Evolutionary conservation across 2,797 vertebrate genomes (phyloP).

Genomic region (Mallotus villosus): DNA sequence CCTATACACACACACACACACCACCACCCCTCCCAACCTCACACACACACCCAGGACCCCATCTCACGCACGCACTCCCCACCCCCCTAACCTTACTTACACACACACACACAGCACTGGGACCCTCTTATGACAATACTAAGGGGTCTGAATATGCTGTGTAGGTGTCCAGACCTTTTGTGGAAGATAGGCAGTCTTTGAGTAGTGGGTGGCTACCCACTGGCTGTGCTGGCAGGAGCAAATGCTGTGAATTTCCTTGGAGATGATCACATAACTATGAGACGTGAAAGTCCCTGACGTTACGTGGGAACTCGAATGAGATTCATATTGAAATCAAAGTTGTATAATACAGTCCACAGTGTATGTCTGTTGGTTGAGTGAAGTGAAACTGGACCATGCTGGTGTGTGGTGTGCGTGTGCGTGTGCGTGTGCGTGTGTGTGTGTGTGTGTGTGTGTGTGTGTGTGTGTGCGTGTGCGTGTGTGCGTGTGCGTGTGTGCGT

Average conservation of each 20-base stretch:
- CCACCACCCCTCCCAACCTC: background rate
- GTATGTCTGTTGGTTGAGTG: background rate
- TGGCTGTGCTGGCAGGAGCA: slow-evolving; percentile 18
- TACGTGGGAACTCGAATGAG: background rate
- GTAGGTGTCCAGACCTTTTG: slow-evolving; percentile 52
- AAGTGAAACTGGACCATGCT: background rate
- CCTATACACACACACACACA: slow-evolving; percentile 9
- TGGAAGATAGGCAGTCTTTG: slow-evolving; percentile 29
- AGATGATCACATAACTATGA: background rate
- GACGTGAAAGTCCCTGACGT: background rate
- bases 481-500: slow-evolving; percentile 5
- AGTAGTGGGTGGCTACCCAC: slow-evolving; percentile 36
- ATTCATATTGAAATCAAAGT: background rate
- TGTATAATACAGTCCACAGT: too few species aligned
- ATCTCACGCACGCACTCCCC: too few species aligned
- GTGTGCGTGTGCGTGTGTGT: background rate
- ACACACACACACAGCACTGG: slow-evolving; percentile 16
- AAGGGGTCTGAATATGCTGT: slow-evolving; percentile 33
- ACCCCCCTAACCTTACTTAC: background rate
- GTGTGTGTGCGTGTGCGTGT: background rate
- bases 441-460: slow-evolving; percentile 8
- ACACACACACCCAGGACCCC: too few species aligned
- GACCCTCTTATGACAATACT: slow-evolving; percentile 42
- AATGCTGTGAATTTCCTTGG: background rate
- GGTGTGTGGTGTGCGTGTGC: too few species aligned